Base-by-base conservation (phyloP, 1,140 invertebrate genomes). In the Danaus plexippus region DNA sequence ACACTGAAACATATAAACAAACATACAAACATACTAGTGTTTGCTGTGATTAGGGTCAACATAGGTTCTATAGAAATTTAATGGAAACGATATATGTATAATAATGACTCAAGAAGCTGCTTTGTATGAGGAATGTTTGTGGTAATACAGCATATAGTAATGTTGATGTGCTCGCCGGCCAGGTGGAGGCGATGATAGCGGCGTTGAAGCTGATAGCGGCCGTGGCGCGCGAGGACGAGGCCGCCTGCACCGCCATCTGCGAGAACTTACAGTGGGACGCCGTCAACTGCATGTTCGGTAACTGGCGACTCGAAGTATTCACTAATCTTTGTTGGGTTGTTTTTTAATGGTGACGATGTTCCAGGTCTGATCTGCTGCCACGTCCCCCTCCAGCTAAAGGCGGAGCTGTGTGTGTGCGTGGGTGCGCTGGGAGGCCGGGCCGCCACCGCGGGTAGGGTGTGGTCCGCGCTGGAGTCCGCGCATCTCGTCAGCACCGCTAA, bases 191-290 rank as follows among this genome's bases (percentile, higher is more conserved):
- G 1, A 87, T 98, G 43, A 91, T 93, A 63, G 91, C 94, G 5
- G 95, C 97, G 0, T 79, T 98, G 40, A 87, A 91, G 48, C 87
- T 98, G 0, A 92, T 96, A 8, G 89, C 91, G 62, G 90, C 91
- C 5, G 92, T 98, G 11, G 93, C 94, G 2, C 90, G 90, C 4
- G 86, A 95, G 72, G 94, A 96, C 85, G 92, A 94, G 63, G 90
- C 93, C 58, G 94, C 94, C 0, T 88, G 95, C 52, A 87, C 94
- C 41, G 91, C 92, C 32, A 89, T 98, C 13, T 95, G 93, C 69
- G 95, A 97, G 71, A 95, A 96, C 77, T 91, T 94, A 47, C 92
- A 92, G 59, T 98, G 96, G 95, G 90, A 93, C 49, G 92, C 94
- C 1, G 84, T 96, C 10, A 91, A 92, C 52, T 90, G 94, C 40